phyloP scores from a whole-genome alignment of 2,888 invertebrate genomes.

The Agriopis leucophaearia region DNA sequence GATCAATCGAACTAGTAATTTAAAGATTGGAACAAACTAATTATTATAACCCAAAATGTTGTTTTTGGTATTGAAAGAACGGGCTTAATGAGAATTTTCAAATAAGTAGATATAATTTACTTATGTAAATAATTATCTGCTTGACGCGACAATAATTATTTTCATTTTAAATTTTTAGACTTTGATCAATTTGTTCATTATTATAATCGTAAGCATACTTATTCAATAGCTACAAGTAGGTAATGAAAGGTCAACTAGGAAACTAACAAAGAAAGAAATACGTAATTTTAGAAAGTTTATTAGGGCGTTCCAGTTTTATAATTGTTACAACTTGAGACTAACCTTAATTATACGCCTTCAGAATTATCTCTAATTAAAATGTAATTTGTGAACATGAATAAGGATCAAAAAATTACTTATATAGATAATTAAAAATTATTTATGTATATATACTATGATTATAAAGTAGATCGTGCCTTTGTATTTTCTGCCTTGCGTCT shows the following conservation, averaged over 20 bases:
- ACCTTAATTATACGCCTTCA: constrained; percentile 2
- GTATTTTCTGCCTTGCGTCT: neutral
- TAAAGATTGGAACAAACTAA: too few species aligned
- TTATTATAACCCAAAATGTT: too few species aligned
- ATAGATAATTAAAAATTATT: too few species aligned
- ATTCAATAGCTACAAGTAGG: neutral
- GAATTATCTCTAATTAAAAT: constrained; percentile 8
- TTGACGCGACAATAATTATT: too few species aligned
- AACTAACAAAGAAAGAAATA: neutral
- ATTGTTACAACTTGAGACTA: constrained; percentile 12
- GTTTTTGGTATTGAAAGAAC: too few species aligned
- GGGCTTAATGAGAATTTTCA: too few species aligned
- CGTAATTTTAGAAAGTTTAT: constrained; percentile 5
- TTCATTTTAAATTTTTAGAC: neutral
- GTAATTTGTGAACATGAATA: neutral
- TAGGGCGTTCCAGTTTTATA: constrained; percentile 10
- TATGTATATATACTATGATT: too few species aligned
- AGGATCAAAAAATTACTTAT: too few species aligned
- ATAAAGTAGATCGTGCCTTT: too few species aligned
- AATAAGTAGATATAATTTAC: too few species aligned
- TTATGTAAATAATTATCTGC: too few species aligned
- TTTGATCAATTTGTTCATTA: neutral
- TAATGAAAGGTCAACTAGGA: neutral
- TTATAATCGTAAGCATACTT: neutral
- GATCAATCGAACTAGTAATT: too few species aligned